Conservation (phyloP, 2,113 vertebrate species). For the Pachypanchax playfairii region DNA sequence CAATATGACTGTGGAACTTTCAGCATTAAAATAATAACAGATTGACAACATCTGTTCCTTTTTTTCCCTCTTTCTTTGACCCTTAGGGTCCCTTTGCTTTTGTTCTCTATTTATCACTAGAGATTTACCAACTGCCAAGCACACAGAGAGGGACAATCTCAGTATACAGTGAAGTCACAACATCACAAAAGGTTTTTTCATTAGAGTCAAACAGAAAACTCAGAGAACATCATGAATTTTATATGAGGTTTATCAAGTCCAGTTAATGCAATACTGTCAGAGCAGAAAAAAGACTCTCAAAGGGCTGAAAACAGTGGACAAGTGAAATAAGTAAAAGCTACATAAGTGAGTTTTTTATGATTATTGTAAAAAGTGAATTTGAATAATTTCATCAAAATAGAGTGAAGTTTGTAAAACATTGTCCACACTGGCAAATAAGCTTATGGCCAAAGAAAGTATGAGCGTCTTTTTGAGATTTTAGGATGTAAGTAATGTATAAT, state of each 20-base stretch:
- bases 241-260: slow-evolving; percentile 20
- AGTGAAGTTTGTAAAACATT: too few species aligned
- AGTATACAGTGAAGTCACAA: slow-evolving; percentile 25
- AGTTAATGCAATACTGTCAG: slow-evolving; percentile 20
- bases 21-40: slow-evolving; percentile 62
- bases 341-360: background rate
- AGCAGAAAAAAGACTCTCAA: slow-evolving; percentile 8
- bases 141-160: slow-evolving; percentile 21
- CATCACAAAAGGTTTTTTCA: slow-evolving; percentile 9
- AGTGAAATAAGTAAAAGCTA: background rate
- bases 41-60: slow-evolving; percentile 61
- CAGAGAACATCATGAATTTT: slow-evolving; percentile 28
- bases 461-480: background rate
- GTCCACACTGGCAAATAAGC: background rate
- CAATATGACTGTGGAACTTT: slow-evolving; percentile 40
- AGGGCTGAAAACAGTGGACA: slow-evolving; percentile 12
- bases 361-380: background rate
- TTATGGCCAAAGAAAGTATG: background rate
- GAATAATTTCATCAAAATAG: background rate
- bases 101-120: slow-evolving; percentile 52
- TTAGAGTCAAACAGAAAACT: slow-evolving; percentile 13
- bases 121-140: slow-evolving; percentile 51
- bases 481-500: background rate
- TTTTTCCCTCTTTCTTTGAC: slow-evolving; percentile 50
- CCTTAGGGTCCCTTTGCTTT: slow-evolving; percentile 49